These are phyloP conservation scores for Tubulanus polymorphus DNA, from an alignment of 2,888 invertebrate species.

Conservation along the genomic window DNA sequence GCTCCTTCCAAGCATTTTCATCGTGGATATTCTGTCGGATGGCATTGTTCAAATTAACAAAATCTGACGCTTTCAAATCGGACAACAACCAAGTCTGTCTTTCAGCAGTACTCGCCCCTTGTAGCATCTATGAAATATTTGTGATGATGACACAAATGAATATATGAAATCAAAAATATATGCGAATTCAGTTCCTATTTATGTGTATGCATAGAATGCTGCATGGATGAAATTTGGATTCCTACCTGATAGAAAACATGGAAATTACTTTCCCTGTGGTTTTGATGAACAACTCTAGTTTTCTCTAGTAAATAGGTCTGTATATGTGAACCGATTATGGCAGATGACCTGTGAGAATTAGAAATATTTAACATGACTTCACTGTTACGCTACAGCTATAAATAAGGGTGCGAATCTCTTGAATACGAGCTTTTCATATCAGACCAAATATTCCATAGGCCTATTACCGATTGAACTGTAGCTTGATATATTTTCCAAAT, in stretches of 20 bases:
- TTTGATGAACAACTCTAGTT: constrained; percentile 41
- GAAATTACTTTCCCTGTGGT: constrained; percentile 35
- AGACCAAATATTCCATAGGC: no score
- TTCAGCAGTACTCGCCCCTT: not conserved
- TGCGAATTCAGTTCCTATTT: no score
- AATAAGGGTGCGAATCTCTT: no score
- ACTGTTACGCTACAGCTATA: no score
- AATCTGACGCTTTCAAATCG: not conserved
- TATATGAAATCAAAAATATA: no score
- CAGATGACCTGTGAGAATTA: constrained; percentile 24
- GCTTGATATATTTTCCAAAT: constrained; percentile 46
- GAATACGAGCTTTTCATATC: no score
- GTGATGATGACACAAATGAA: no score
- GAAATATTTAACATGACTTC: no score
- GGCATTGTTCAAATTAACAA: not conserved
- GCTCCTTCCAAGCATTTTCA: constrained; percentile 10
- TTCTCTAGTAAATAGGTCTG: constrained; percentile 46
- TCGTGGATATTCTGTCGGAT: not conserved
- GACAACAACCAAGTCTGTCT: not conserved
- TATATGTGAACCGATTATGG: constrained; percentile 34
- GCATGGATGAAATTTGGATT: no score
- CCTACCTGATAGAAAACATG: constrained; percentile 47
- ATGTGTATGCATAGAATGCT: no score
- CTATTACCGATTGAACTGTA: constrained; percentile 42
- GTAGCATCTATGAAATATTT: not conserved